Conservation (phyloP, 2,888 invertebrate species). For the Pemphredon lugubris region DNA sequence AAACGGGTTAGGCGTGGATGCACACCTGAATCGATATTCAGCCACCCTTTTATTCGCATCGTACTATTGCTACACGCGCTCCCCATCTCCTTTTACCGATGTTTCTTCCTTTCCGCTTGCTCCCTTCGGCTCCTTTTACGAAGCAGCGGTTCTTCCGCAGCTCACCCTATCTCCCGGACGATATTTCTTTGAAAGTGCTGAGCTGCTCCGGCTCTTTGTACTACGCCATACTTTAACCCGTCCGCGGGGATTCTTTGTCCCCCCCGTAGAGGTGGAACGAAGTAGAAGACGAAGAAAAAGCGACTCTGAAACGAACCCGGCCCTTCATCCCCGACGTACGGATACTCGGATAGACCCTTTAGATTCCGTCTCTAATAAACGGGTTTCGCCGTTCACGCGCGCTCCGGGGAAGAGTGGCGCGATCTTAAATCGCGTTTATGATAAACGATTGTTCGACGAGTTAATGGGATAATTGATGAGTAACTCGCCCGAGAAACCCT, state of each 20-base stretch:
- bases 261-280: slow-evolving; percentile 20
- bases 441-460: too few relatives aligned
- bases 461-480: too few relatives aligned
- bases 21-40: slow-evolving; percentile 71
- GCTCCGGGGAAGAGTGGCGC: not conserved
- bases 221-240: slow-evolving; percentile 61
- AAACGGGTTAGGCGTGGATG: slow-evolving; percentile 47
- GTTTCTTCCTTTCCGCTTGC: slow-evolving; percentile 35
- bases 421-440: slow-evolving; percentile 1
- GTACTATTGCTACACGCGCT: slow-evolving; percentile 36
- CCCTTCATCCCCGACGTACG: slow-evolving; percentile 23
- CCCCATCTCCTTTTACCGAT: slow-evolving; percentile 33
- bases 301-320: slow-evolving; percentile 36
- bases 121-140: not conserved
- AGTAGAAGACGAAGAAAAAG: slow-evolving; percentile 40
- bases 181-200: slow-evolving; percentile 69
- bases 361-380: slow-evolving; percentile 28
- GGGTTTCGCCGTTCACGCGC: not conserved
- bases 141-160: slow-evolving; percentile 25
- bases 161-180: slow-evolving; percentile 46
- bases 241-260: slow-evolving; percentile 60
- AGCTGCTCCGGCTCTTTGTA: slow-evolving; percentile 60
- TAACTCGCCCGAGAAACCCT: too few relatives aligned
- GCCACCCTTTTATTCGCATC: slow-evolving; percentile 65
- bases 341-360: slow-evolving; percentile 27